Percentiles rank a stretch among this genome's conserved stretches.
Evolutionary conservation across 2,797 vertebrate genomes (phyloP).

Genomic region (Coluber constrictor): DNA sequence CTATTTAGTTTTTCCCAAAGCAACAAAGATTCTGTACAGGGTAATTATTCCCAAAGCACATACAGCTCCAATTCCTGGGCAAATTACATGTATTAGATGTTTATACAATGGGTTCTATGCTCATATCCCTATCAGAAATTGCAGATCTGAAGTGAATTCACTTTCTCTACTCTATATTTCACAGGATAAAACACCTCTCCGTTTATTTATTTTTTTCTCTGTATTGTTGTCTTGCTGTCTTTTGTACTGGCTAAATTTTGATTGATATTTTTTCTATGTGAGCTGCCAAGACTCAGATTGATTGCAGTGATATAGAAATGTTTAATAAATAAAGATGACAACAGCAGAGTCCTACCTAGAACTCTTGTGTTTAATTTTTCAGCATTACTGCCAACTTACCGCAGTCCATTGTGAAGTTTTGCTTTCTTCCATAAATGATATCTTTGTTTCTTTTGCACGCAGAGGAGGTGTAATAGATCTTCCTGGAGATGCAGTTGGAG

Average conservation of each 20-base stretch:
- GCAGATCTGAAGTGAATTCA: not conserved
- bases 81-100: not conserved
- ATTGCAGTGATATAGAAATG: not conserved
- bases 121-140: not conserved
- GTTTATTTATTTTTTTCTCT: not conserved
- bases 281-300: not conserved
- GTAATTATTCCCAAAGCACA: not conserved
- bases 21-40: not conserved
- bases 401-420: slow-evolving; percentile 73
- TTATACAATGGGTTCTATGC: not conserved
- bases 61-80: not conserved
- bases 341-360: not conserved
- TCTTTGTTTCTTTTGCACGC: slow-evolving; percentile 84
- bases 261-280: not conserved
- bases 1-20: not conserved
- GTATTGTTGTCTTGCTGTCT: not conserved
- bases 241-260: not conserved
- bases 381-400: slow-evolving; percentile 70
- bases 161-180: not conserved
- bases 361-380: not conserved
- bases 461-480: slow-evolving; percentile 85
- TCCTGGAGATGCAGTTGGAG: slow-evolving; percentile 87
- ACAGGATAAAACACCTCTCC: not conserved
- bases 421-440: slow-evolving; percentile 85
- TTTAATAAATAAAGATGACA: not conserved